These are phyloP conservation scores for Phyllostomus discolor DNA, from an alignment of 2,113 vertebrate species.

Conservation along the genomic window DNA sequence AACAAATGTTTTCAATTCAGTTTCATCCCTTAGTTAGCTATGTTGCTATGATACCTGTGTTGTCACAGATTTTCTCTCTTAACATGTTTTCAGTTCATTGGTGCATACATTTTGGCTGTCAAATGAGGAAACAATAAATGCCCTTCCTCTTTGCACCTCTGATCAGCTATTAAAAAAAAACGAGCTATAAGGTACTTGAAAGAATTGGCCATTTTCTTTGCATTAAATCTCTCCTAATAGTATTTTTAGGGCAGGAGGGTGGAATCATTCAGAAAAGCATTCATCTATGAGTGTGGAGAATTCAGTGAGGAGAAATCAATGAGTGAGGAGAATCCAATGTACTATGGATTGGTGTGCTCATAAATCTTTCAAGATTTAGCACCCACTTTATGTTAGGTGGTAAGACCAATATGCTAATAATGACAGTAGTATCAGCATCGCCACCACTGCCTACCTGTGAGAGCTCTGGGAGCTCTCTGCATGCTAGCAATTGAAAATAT, in stretches of 20 bases:
- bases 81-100: slow-evolving; percentile 66
- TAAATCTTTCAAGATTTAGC: not conserved
- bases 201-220: not conserved
- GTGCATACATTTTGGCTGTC: slow-evolving; percentile 55
- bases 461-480: not conserved
- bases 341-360: not conserved
- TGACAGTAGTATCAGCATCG: not conserved
- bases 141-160: slow-evolving; percentile 35
- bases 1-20: slow-evolving; percentile 57
- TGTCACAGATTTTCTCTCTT: slow-evolving; percentile 69
- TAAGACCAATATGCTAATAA: not conserved
- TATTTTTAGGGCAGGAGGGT: not conserved
- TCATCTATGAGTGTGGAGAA: not conserved
- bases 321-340: not conserved
- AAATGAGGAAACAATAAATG: slow-evolving; percentile 60
- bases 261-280: not conserved
- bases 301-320: not conserved
- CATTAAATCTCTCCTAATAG: not conserved
- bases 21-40: slow-evolving; percentile 62
- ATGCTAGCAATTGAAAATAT: not conserved
- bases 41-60: slow-evolving; percentile 79
- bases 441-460: not conserved
- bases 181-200: not conserved
- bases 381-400: not conserved
- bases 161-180: not conserved